Conservation (phyloP, 2,888 invertebrate genomes). For the Dinocampus coccinellae region DNA sequence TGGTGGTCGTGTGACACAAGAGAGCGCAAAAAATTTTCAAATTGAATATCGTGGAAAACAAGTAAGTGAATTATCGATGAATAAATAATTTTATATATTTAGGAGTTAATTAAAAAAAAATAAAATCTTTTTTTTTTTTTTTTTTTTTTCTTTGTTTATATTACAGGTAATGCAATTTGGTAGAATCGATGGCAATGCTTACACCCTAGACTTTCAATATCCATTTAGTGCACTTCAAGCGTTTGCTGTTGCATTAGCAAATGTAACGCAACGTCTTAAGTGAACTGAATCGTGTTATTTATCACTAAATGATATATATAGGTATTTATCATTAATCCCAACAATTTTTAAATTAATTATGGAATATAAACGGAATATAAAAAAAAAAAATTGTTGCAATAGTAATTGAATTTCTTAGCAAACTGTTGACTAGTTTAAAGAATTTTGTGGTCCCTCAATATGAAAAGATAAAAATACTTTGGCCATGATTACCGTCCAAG, state of each 20-base stretch:
- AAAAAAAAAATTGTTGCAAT: neutral
- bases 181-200: slow-evolving; percentile 97
- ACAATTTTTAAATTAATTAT: neutral
- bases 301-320: neutral
- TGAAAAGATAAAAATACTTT: neutral
- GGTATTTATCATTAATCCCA: neutral
- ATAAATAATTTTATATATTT: neutral
- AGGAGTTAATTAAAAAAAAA: neutral
- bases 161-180: slow-evolving; percentile 99
- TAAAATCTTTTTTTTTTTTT: no score
- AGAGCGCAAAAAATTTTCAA: slow-evolving; percentile 99
- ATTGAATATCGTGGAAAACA: slow-evolving; percentile 97
- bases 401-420: neutral
- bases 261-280: slow-evolving; percentile 95
- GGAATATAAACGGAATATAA: neutral
- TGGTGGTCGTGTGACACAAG: slow-evolving; percentile 98
- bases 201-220: slow-evolving; percentile 98
- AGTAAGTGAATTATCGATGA: slow-evolving; percentile 71
- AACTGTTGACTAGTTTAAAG: neutral
- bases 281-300: slow-evolving; percentile 59
- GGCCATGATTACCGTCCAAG: neutral
- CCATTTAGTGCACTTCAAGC: slow-evolving; percentile 99
- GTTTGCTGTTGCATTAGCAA: slow-evolving; percentile 97
- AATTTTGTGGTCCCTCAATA: neutral
- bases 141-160: neutral